Percentiles rank a stretch among this genome's conserved stretches.
Evolutionary conservation across 1,140 invertebrate species (phyloP).

Genomic region (Drosophila auraria): DNA sequence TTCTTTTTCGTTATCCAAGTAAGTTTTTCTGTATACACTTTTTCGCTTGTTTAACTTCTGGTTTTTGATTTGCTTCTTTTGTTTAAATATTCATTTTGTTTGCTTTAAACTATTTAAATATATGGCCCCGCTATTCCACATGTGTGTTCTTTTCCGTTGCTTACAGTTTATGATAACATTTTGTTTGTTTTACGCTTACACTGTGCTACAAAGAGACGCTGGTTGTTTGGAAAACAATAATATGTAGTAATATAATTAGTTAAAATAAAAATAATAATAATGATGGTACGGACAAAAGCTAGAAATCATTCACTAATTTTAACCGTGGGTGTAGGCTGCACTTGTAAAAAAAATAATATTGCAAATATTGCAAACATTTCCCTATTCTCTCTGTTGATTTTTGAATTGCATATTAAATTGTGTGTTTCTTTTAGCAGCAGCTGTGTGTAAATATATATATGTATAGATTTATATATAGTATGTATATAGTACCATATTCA

Average conservation of each 20-base stretch:
- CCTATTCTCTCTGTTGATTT: constrained; percentile 41
- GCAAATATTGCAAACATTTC: constrained; percentile 78
- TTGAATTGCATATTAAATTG: constrained; percentile 39
- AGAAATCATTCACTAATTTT: constrained; percentile 50
- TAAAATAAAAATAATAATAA: constrained; percentile 1
- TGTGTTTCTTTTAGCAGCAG: constrained; percentile 50
- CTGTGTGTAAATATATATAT: constrained; percentile 53
- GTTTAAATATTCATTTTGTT: constrained; percentile 44
- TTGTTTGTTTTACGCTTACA: constrained; percentile 45
- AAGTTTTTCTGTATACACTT: constrained; percentile 63
- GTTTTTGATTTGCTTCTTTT: constrained; percentile 38
- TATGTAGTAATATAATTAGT: neutral
- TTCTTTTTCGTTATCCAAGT: constrained; percentile 51
- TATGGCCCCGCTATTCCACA: constrained; percentile 85
- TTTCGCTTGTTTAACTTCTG: constrained; percentile 41
- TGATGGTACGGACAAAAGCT: constrained; percentile 45
- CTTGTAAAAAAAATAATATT: constrained; percentile 68
- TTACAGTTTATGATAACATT: constrained; percentile 77
- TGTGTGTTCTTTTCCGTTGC: constrained; percentile 68
- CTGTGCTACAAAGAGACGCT: constrained; percentile 45
- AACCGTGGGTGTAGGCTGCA: constrained; percentile 58
- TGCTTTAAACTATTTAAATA: constrained; percentile 82
- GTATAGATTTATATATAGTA: constrained; percentile 53
- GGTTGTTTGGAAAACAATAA: constrained; percentile 35
- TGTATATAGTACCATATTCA: constrained; percentile 73